These are phyloP conservation scores for Tolypeutes matacus DNA, from an alignment of 2,797 vertebrate genomes.

Conservation along the genomic window DNA sequence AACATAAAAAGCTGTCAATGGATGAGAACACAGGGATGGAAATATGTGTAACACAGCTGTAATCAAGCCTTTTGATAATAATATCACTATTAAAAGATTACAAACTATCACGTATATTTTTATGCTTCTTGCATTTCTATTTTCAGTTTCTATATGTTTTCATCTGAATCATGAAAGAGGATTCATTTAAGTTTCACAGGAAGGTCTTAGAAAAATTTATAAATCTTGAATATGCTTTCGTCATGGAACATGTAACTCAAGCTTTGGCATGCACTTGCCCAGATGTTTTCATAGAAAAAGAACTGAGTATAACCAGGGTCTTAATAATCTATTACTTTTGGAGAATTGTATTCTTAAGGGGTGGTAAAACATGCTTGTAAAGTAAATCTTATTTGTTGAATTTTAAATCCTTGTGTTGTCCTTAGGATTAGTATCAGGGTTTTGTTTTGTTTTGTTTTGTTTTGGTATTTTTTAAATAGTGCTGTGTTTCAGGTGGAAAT, in stretches of 20 bases:
- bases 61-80: neutral
- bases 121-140: neutral
- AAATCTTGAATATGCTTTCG: neutral
- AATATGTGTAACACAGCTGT: neutral
- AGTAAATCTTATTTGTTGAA: neutral
- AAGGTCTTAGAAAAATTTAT: neutral
- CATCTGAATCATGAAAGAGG: neutral
- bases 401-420: neutral
- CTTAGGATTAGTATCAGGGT: neutral
- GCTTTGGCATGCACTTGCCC: neutral
- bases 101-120: neutral
- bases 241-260: neutral
- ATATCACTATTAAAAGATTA: neutral
- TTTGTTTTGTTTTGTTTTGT: neutral
- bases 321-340: neutral
- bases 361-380: neutral
- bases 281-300: neutral
- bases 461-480: neutral
- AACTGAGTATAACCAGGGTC: neutral
- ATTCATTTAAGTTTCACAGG: neutral
- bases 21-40: neutral
- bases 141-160: neutral
- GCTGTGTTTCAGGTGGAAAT: neutral
- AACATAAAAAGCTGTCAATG: neutral
- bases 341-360: neutral